Base-by-base conservation (phyloP, 2,888 invertebrate species). In the Lordiphosa andalusiaca region DNA sequence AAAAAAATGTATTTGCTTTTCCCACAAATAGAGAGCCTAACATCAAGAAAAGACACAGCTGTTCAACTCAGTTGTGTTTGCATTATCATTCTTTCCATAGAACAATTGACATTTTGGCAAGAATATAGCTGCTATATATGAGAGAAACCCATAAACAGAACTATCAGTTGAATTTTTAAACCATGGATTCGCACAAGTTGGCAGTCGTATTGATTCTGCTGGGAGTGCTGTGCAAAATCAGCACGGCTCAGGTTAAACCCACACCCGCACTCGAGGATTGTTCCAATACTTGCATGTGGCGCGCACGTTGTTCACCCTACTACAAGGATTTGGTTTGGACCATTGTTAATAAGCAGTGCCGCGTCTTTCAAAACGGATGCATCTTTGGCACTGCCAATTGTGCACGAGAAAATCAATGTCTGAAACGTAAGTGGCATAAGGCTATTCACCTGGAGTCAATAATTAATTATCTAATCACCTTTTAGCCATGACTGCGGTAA, bases 331-430 rank as follows among this genome's bases (percentile, higher is more conserved):
- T 58, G 16, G 60, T 73, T 4, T 73, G 56, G 58, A 47, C 55
- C 13, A 53, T 70, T 13, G 67, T 51, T 0, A 42, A 49, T 10
- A 54, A 42, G 1, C 35, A 16, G 9, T 74, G 73, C 16, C 60
- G 67, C 0, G 65, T 73, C n/a, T 73, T 55, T 10, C 74, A 77
- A n/a, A 74, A 74, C 30, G 55, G 56, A 2, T 73, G 73, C 38
- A 2, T 73, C 0, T 67, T 73, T 16, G 53, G 7, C 5, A 25
- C 46, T 30, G 46, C 36, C 19, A 73, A 77, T 30, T 73, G 73
- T 10, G 35, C 25, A n/a, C 62, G 77, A 1, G 44, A 19, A 3
- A 73, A 73, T 33, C 54, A 9, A 6, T 77, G 73, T 21, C 9
- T 57, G 30, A 6, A 5, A 5, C 42, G 73, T 73, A 41, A 62